A percentile compares a stretch with the other conserved stretches of the same genome.
Evolutionary conservation across 2,888 invertebrate genomes (phyloP).

Genomic region (Agapostemon virescens): DNA sequence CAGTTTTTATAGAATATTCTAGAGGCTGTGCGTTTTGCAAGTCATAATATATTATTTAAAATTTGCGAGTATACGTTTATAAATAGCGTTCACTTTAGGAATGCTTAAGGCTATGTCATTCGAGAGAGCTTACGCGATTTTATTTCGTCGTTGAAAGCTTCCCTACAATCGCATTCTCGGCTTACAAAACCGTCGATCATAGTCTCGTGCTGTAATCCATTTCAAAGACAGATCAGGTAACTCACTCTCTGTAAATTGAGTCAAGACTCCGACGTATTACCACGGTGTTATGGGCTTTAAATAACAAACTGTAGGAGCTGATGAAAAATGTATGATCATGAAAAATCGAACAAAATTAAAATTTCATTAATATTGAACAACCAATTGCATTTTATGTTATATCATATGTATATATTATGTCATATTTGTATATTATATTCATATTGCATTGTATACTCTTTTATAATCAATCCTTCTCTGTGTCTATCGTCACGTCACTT

Average conservation of each 20-base stretch:
- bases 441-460: too few species aligned
- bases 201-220: constrained; percentile 36
- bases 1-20: too few species aligned
- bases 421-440: too few species aligned
- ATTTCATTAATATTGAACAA: too few species aligned
- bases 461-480: background rate
- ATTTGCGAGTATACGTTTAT: background rate
- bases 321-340: background rate
- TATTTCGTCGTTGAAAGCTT: constrained; percentile 24
- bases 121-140: constrained; percentile 17
- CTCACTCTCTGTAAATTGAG: constrained; percentile 37
- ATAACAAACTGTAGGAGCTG: constrained; percentile 3
- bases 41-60: background rate
- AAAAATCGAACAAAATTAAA: background rate
- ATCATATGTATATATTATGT: too few species aligned
- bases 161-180: constrained; percentile 29
- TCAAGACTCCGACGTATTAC: constrained; percentile 24
- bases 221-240: constrained; percentile 43
- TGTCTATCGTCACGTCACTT: background rate
- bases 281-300: constrained; percentile 18
- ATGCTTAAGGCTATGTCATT: background rate
- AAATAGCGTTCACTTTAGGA: background rate
- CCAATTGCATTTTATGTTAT: too few species aligned
- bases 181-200: constrained; percentile 47
- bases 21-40: background rate